Percentiles rank a stretch among this genome's conserved stretches.
Conservation (phyloP, 2,888 invertebrate species). For the Cerastoderma edule region DNA sequence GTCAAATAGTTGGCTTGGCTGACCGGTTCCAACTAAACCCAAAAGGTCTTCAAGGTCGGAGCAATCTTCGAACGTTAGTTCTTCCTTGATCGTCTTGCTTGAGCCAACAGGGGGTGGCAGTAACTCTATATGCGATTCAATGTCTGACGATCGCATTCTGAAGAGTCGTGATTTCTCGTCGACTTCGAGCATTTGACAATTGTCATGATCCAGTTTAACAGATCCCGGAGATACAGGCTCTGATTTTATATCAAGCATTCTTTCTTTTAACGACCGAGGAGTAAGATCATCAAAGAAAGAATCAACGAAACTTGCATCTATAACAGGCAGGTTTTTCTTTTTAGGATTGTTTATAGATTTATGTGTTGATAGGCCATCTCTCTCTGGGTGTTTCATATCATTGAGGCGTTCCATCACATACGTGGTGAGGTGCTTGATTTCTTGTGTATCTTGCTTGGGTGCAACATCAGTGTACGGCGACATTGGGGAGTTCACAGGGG, state of each 20-base stretch:
- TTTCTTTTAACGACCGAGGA: conserved; percentile 25
- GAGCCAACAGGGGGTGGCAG: background rate
- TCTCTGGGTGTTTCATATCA: conserved; percentile 37
- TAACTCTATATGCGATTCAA: background rate
- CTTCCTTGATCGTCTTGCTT: conserved; percentile 34
- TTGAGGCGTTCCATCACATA: conserved; percentile 56
- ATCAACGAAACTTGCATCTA: conserved; percentile 72
- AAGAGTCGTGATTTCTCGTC: conserved; percentile 1
- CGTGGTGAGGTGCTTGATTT: conserved; percentile 67
- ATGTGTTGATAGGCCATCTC: conserved; percentile 26
- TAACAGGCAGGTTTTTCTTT: conserved; percentile 67
- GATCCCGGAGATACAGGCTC: conserved; percentile 55
- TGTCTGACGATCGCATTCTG: background rate
- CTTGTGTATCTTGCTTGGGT: conserved; percentile 56
- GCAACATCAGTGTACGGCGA: conserved; percentile 46
- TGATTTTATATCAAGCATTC: conserved; percentile 44
- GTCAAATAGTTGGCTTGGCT: conserved; percentile 29
- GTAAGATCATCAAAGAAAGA: conserved; percentile 71
- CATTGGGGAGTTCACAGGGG: conserved; percentile 76
- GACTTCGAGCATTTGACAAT: conserved; percentile 2
- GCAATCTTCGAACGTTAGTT: conserved; percentile 51
- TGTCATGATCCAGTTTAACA: background rate
- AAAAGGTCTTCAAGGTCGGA: conserved; percentile 70
- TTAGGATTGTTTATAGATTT: conserved; percentile 35
- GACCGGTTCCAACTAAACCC: conserved; percentile 54